Base-by-base conservation (phyloP, 1,140 invertebrate genomes). In the Cydia pomonella region DNA sequence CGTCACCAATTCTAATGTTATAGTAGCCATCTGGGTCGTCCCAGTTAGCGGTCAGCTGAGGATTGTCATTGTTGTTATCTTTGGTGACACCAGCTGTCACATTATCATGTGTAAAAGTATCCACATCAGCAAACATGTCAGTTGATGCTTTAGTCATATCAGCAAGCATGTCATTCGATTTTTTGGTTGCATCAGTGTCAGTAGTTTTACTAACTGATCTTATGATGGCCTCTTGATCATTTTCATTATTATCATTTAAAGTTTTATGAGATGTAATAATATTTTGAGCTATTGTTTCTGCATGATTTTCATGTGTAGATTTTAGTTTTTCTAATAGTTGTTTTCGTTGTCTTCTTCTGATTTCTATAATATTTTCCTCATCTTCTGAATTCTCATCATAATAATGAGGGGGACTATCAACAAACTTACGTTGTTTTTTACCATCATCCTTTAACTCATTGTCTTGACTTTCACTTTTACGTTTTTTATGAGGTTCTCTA, bases 11-110 rank as follows among this genome's bases (percentile, higher is more conserved):
- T 80, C 98, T 95, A 18, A 99, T 98, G 73, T 98, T 95, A 90
- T 98, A 99, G 93, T 99, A 99, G 64, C 99, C 99, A 94, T 99
- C 99, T 38, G 97, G 96, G 94, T 99, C 99, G 93, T 99, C 99
- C 98, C 99, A 99, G 89, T 99, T 99, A 91, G 99, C 99, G 29
- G 96, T 97, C 18, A 99, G 93, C 82, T 96, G 96, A 3, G 96
- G 96, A 94, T 97, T 98, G 84, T 97, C 97, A 63, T 95, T 94
- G 71, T 95, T 95, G 78, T 94, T 89, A 81, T 94, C 95, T 93
- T 96, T 93, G 77, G 94, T 94, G 27, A 97, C 94, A 50, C 95
- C 95, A 44, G 96, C 96, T 84, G 95, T 96, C 93, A 96, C 93
- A 23, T 95, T 95, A 91, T 94, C 85, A 74, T 77, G 63, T 16